Conservation (phyloP, 2,888 invertebrate species). For the Drosophila hamatofila region DNA sequence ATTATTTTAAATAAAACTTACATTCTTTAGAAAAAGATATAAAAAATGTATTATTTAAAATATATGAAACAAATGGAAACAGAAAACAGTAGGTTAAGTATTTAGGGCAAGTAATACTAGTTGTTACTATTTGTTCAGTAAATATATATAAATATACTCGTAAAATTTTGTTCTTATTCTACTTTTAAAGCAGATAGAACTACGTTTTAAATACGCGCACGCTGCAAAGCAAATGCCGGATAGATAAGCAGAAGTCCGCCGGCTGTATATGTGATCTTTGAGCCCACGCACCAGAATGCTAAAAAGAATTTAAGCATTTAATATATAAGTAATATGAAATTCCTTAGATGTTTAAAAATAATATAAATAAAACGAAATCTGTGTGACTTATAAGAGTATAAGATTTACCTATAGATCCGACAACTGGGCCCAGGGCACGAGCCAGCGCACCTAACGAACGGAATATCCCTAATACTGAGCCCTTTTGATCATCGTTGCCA, state of each 20-base stretch:
- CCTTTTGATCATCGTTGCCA: constrained; percentile 93
- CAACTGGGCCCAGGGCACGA: constrained; percentile 95
- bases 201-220: constrained; percentile 62
- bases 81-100: constrained; percentile 53
- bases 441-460: constrained; percentile 97
- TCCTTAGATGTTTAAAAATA: not conserved
- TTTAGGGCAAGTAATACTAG: constrained; percentile 65
- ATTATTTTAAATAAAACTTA: not conserved
- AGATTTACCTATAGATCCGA: constrained; percentile 91
- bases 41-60: constrained; percentile 43
- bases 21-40: constrained; percentile 28
- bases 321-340: not conserved
- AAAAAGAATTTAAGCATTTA: constrained; percentile 56
- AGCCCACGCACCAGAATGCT: constrained; percentile 97
- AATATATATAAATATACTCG: constrained; percentile 6
- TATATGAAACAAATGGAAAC: constrained; percentile 34
- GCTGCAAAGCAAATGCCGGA: constrained; percentile 90
- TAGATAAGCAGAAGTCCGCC: constrained; percentile 91
- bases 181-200: constrained; percentile 35
- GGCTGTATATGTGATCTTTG: constrained; percentile 91
- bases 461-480: constrained; percentile 96
- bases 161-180: constrained; percentile 41
- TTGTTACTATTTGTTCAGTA: constrained; percentile 35
- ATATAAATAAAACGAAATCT: not conserved
- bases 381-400: not conserved